Base-by-base conservation (phyloP, 2,888 invertebrate genomes). In the Platynereis dumerilii region DNA sequence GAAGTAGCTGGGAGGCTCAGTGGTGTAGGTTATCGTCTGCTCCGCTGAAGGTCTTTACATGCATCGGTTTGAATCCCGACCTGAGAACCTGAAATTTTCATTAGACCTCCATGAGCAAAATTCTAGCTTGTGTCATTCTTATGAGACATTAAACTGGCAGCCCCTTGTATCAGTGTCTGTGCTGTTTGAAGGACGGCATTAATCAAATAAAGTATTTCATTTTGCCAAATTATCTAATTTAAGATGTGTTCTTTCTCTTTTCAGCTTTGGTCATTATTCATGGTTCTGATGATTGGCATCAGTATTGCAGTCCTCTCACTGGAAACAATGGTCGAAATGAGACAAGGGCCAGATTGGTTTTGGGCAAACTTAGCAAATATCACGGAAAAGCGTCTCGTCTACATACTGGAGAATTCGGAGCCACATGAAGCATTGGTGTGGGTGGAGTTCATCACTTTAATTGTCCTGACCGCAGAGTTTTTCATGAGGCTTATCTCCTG, bases 381-480 rank as follows among this genome's bases (percentile, higher is more conserved):
- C 34, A 61, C 61, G 1, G 61, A 61, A 39, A 28, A 39, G 26
- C 20, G 26, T 17, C 44, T 61, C 3, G 61, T 61, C 24, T 61
- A 39, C 55, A 54, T 61, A 29, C 54, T 61, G 1, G 61, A 61
- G n/a, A 53, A 61, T 54, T 61, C 61, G 2, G 61, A 61, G 39
- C 61, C 61, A 15, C 61, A 61, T 39, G 61, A 54, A 17, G 54
- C 61, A 1, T 52, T 61, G n/a, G 55, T 55, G 17, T 61, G 61
- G 61, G 52, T 61, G 24, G 61, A 61, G 27, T 24, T 61, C 39
- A 24, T 61, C 54, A 61, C 61, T 12, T 54, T 61, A 29, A 34
- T 61, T 24, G 61, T 61, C 12, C 44, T 61, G 22, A 61, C 61
- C 17, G 39, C 52, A 15, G 61, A 61, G 39, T 61, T 61, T 24